Base-by-base conservation (phyloP, 2,113 vertebrate species). In the Notothenia coriiceps region DNA sequence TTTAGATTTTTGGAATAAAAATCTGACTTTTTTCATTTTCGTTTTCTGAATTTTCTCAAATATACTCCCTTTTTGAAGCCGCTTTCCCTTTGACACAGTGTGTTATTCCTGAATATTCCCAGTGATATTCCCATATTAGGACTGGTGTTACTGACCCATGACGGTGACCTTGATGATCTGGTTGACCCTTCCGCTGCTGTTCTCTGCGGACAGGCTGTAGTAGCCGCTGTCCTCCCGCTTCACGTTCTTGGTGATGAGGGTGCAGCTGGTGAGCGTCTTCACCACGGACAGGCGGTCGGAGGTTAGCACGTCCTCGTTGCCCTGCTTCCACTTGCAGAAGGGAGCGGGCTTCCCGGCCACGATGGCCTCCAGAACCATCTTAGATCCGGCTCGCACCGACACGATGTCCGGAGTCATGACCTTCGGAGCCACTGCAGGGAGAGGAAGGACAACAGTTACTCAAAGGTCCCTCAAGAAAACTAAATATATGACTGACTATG, bases 261-360 rank as follows among this genome's bases (percentile, higher is more conserved):
- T 88, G 72, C 94, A 97, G 77, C 96, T 95, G 8, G 86, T 96
- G 35, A 95, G 94, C 17, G 96, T 93, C 91, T 98, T 99, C 70
- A 97, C 94, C 6, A 99, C 93, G 1, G 94, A 95, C 77, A 99
- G 94, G 46, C 97, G 97, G 79, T 98, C 97, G 14, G 98, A 99
- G 47, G 96, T 96, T 66, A 98, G 49, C 22, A 99, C 94, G 0
- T 96, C 96, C 80, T 98, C 94, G 17, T 94, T 97, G 92, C 95
- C 96, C 93, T 96, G 97, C 88, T 94, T 94, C 97, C 97, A 99
- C 91, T 96, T 98, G 69, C 96, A 97, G 68, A 89, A 71, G 5
- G 98, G 98, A 71, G 95, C 68, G 72, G 98, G 98, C 75, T 99
- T 99, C 60, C 98, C 98, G 44, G 97, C 96, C 1, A 99, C 94